Percentiles rank a stretch among this genome's conserved stretches.
Evolutionary conservation across 2,113 vertebrate genomes (phyloP).

Genomic region (Progne subis): DNA sequence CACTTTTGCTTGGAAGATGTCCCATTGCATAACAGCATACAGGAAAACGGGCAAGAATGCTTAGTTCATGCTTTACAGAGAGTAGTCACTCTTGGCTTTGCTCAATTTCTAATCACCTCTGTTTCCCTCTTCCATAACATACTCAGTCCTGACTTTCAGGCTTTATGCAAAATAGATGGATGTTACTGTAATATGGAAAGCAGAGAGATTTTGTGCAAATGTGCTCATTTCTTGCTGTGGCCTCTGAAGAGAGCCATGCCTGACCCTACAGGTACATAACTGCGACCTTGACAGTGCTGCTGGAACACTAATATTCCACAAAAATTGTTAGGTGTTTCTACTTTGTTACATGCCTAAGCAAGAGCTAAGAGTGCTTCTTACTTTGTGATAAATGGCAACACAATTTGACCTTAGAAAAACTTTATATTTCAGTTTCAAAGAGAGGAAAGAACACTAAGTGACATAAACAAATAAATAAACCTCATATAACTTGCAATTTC

Average conservation of each 20-base stretch:
- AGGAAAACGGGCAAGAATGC: neutral
- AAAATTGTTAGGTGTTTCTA: neutral
- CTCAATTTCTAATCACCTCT: neutral
- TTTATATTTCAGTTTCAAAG: neutral
- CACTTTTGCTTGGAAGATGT: neutral
- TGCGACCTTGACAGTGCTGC: neutral
- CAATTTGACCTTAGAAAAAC: neutral
- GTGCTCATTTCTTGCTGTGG: neutral
- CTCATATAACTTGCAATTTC: neutral
- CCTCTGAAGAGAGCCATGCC: neutral
- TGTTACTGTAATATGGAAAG: neutral
- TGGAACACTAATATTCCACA: neutral
- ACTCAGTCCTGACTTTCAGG: neutral
- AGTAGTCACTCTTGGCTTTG: neutral
- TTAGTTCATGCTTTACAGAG: accelerated
- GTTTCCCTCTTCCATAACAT: neutral
- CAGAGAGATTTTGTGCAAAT: neutral
- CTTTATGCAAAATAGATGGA: neutral
- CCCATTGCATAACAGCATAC: neutral
- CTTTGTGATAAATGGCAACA: neutral
- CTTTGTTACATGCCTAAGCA: neutral
- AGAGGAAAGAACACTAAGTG: neutral
- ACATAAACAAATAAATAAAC: neutral
- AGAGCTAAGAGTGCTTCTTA: neutral
- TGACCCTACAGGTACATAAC: too few relatives aligned